Conservation (phyloP, 2,888 invertebrate species). For the Andrena dorsata region DNA sequence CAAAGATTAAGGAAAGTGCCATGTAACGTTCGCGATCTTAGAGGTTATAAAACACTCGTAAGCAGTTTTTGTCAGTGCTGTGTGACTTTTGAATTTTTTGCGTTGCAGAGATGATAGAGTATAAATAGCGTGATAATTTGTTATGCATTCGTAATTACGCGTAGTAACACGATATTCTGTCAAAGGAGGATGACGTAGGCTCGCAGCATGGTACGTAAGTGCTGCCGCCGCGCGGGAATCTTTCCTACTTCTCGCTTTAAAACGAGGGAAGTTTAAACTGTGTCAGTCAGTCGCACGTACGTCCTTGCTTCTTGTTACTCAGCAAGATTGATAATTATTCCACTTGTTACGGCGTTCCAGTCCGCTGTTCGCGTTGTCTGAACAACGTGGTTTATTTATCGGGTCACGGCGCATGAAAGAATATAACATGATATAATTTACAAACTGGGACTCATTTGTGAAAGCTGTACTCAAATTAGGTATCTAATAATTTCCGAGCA, state of each 20-base stretch:
- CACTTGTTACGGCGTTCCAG: constrained; percentile 3
- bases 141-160: constrained; percentile 52
- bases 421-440: neutral
- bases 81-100: neutral
- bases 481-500: neutral
- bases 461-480: neutral
- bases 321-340: constrained; percentile 51
- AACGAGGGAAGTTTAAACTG: constrained; percentile 63
- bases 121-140: constrained; percentile 59
- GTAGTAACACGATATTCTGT: constrained; percentile 65
- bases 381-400: neutral
- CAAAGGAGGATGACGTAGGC: constrained; percentile 73
- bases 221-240: constrained; percentile 67
- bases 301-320: constrained; percentile 64
- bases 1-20: constrained; percentile 44
- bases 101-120: constrained; percentile 34
- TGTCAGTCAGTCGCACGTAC: neutral
- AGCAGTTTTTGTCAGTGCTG: constrained; percentile 29
- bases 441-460: neutral
- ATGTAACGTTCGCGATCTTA: constrained; percentile 39
- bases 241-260: constrained; percentile 25
- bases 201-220: constrained; percentile 66
- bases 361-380: neutral
- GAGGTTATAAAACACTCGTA: constrained; percentile 60
- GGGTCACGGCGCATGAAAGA: too few relatives aligned